Evolutionary conservation across 2,113 vertebrate species (phyloP).

Genomic region (Neofelis nebulosa): DNA sequence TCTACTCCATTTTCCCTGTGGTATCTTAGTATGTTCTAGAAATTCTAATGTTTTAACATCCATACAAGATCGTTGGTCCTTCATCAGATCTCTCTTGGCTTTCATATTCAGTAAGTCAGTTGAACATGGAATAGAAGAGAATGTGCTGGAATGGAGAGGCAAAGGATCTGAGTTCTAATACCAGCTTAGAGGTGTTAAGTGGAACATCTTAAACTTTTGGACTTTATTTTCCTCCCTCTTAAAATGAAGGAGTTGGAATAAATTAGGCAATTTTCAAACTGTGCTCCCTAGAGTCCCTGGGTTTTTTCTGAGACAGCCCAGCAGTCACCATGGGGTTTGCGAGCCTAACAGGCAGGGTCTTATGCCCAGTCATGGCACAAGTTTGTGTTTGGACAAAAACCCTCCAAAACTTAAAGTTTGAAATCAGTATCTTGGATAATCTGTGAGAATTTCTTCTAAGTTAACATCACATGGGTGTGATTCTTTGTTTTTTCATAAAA

Average conservation of each 20-base stretch:
- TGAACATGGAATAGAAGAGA: neutral
- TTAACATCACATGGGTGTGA: neutral
- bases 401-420: neutral
- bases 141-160: neutral
- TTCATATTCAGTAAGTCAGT: neutral
- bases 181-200: neutral
- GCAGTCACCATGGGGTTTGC: neutral
- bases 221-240: neutral
- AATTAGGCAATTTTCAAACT: neutral
- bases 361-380: neutral
- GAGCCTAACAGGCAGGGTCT: neutral
- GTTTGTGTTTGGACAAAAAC: neutral
- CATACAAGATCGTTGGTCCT: neutral
- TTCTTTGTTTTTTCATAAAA: conserved; percentile 3
- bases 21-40: neutral
- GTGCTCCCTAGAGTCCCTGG: neutral
- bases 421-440: neutral
- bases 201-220: neutral
- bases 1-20: neutral
- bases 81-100: neutral
- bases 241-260: neutral
- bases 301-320: neutral
- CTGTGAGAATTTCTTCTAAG: neutral
- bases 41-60: neutral
- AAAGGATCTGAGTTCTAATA: neutral